Base-by-base conservation (phyloP, 2,888 invertebrate species). In the Aplocera efformata region DNA sequence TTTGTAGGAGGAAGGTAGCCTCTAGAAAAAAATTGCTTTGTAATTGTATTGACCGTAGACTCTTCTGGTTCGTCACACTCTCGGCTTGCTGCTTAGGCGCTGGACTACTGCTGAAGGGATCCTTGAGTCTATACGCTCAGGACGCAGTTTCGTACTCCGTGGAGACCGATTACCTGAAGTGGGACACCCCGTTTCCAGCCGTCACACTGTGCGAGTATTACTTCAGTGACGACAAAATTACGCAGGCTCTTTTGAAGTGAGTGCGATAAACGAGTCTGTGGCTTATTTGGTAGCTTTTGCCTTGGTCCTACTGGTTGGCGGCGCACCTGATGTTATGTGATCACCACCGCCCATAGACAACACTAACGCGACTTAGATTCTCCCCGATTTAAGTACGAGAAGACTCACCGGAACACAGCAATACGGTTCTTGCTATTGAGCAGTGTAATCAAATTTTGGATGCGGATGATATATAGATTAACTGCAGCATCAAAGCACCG, bases 141-240 rank as follows among this genome's bases (percentile, higher is more conserved):
- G 76, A 73, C 11, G 84, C 84, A 1, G 83, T 90, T 0, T 89
- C 90, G 1, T 85, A 88, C 51, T 80, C 89, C 1, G 90, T 90
- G 49, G 84, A 90, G 51, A 92, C 92, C 0, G 82, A 90, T 28
- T 91, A 91, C 58, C 56, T 92, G 47, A 78, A 90, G 44, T 92
- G 91, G 90, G 86, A 91, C 50, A 91, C 91, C 0, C 89, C 90
- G 1, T 92, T 91, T 63, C 91, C 92, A 1, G 90, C 91, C 0
- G 74, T 92, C 1, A 90, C 91, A 0, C 63, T 92, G 7, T 92
- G 92, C 54, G 91, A 92, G 53, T 72, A 76, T 1, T 46, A 54
- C 1, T 30, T 36, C 29, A 77, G 79, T n/a, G 56, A 62, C 0
- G 71, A 73, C 2, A 10, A 27, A 1, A 21, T 31, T 10, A 35